Evolutionary conservation across 2,797 vertebrate genomes (phyloP).

Genomic region (Brachyrhaphis roseni): DNA sequence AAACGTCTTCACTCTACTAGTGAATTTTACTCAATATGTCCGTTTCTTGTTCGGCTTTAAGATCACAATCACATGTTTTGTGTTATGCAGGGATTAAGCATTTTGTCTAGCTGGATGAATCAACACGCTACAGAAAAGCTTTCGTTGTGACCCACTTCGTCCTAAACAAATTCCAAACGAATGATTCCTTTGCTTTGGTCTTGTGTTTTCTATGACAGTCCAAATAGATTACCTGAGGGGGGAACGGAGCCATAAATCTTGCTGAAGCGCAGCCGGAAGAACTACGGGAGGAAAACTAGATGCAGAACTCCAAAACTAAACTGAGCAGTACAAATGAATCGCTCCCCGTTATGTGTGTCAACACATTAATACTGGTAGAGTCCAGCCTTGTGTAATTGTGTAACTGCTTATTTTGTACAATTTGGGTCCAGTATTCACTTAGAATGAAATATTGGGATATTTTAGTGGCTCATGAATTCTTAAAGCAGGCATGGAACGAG

Average conservation of each 20-base stretch:
- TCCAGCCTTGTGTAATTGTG: not conserved
- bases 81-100: not conserved
- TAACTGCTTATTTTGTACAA: not conserved
- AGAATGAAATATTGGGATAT: not conserved
- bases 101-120: not conserved
- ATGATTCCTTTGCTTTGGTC: not conserved
- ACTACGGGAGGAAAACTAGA: not conserved
- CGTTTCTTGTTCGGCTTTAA: not conserved
- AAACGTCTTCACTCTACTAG: not conserved
- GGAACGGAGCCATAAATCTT: not conserved
- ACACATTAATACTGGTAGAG: not conserved
- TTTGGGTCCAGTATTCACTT: not conserved
- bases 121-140: not conserved
- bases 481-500: too few species aligned
- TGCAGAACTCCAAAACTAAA: not conserved
- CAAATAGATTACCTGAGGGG: not conserved
- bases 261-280: not conserved
- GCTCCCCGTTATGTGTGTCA: not conserved
- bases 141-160: not conserved
- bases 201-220: not conserved
- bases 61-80: not conserved
- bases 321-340: not conserved
- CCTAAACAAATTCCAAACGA: not conserved
- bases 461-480: not conserved
- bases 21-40: not conserved